phyloP scores from a whole-genome alignment of 30 jellyfish, hydroid and myxozoan genomes.

The Mastigias papua region DNA sequence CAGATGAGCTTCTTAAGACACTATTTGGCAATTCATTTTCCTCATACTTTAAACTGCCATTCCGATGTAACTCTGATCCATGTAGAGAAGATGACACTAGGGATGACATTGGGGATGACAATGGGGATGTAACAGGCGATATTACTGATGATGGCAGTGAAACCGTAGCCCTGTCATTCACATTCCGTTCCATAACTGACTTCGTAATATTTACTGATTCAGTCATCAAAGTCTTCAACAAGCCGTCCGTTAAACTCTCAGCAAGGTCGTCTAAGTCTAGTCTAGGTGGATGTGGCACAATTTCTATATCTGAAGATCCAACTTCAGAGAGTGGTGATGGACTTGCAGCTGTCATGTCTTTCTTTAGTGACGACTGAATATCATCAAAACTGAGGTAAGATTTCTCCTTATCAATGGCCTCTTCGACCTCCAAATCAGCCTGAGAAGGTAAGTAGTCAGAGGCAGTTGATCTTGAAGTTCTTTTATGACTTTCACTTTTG shows the following conservation, averaged over 20 bases:
- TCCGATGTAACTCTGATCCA: neutral
- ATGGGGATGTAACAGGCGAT: no score
- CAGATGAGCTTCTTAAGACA: slow-evolving; percentile 49
- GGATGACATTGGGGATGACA: no score
- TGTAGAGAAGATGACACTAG: neutral
- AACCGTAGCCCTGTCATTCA: no score
- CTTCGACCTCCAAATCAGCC: neutral
- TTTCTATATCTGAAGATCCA: slow-evolving; percentile 67
- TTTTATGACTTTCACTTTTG: neutral
- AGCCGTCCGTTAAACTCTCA: slow-evolving; percentile 80
- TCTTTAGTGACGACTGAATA: neutral
- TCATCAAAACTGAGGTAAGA: neutral
- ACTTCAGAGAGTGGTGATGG: slow-evolving; percentile 52
- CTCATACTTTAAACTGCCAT: neutral
- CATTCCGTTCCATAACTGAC: neutral
- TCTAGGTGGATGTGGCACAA: slow-evolving; percentile 71
- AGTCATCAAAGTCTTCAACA: slow-evolving; percentile 69
- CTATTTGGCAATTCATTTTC: no score
- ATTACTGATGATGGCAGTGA: no score
- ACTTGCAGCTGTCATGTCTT: slow-evolving; percentile 6
- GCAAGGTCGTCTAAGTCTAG: slow-evolving; percentile 79
- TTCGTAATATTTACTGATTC: slow-evolving; percentile 52
- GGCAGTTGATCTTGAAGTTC: neutral
- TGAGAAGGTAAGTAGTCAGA: neutral
- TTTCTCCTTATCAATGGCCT: neutral